Evolutionary conservation across 2,113 vertebrate genomes (phyloP).

Genomic region (Speoplatyrhinus poulsoni): DNA sequence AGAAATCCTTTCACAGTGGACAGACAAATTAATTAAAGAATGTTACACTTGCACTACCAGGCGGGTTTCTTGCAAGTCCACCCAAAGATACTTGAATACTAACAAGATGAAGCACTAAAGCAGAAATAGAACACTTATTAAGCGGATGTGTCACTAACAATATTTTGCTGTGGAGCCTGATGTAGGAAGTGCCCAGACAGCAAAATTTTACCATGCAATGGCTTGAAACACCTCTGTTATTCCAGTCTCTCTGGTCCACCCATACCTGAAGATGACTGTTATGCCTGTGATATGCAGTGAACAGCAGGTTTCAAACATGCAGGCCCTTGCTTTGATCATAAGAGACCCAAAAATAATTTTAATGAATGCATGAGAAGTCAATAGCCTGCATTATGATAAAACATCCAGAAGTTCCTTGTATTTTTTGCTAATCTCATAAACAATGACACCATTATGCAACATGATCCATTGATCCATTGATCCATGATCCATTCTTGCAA

Average conservation of each 20-base stretch:
- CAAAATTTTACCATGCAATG: too few relatives aligned
- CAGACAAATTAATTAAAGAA: constrained; percentile 50
- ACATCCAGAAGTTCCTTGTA: neutral
- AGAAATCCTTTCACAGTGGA: constrained; percentile 44
- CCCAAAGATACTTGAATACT: neutral
- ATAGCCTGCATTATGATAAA: neutral
- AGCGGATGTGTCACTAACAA: too few relatives aligned
- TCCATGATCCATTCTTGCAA: too few relatives aligned
- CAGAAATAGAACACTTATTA: too few relatives aligned
- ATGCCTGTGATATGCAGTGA: neutral
- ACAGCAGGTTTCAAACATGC: neutral
- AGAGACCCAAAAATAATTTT: constrained; percentile 6
- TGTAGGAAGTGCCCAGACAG: too few relatives aligned
- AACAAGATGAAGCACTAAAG: too few relatives aligned
- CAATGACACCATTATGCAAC: neutral
- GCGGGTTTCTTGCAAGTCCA: constrained; percentile 12
- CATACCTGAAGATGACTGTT: constrained; percentile 22
- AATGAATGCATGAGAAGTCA: neutral
- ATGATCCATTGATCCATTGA: too few relatives aligned
- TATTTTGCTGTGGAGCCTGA: too few relatives aligned
- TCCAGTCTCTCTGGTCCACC: too few relatives aligned
- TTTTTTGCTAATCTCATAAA: neutral
- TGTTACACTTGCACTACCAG: constrained; percentile 29
- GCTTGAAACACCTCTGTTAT: too few relatives aligned
- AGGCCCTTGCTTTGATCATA: constrained; percentile 10